These are phyloP conservation scores for Odiellus spinosus DNA, from an alignment of 2,888 invertebrate genomes.

Conservation along the genomic window DNA sequence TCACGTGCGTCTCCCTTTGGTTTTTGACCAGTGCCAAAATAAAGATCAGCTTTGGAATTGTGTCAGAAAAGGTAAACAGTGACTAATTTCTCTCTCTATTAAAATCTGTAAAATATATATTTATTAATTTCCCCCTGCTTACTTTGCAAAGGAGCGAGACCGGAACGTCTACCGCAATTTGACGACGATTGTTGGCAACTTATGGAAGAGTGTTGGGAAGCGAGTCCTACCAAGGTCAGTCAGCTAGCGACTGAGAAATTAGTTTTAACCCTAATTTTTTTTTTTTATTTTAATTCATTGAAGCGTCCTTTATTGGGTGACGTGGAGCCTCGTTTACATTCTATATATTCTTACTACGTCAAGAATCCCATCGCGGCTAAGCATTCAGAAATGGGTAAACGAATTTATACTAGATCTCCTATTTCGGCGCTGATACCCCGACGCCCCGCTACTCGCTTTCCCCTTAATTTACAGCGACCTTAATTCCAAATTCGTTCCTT, in stretches of 20 bases:
- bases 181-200: slow-evolving; percentile 62
- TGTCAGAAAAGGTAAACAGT: slow-evolving; percentile 61
- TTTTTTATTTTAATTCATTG: no score
- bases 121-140: no score
- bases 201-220: slow-evolving; percentile 70
- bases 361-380: background rate
- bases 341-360: slow-evolving; percentile 28
- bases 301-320: slow-evolving; percentile 57
- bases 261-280: no score
- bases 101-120: no score
- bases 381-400: no score
- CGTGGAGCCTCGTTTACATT: slow-evolving; percentile 49
- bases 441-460: no score
- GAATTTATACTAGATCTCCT: no score
- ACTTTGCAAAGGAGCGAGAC: slow-evolving; percentile 66
- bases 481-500: no score
- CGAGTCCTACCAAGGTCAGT: slow-evolving; percentile 49
- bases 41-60: slow-evolving; percentile 73
- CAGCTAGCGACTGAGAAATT: no score
- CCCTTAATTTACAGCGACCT: no score
- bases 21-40: slow-evolving; percentile 65
- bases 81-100: slow-evolving; percentile 2
- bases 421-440: no score
- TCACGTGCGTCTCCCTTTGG: slow-evolving; percentile 54
- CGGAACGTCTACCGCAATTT: slow-evolving; percentile 57